A percentile compares a stretch with the other conserved stretches of the same genome.
phyloP scores from a whole-genome alignment of 2,888 invertebrate species.

The Apamea sordens region DNA sequence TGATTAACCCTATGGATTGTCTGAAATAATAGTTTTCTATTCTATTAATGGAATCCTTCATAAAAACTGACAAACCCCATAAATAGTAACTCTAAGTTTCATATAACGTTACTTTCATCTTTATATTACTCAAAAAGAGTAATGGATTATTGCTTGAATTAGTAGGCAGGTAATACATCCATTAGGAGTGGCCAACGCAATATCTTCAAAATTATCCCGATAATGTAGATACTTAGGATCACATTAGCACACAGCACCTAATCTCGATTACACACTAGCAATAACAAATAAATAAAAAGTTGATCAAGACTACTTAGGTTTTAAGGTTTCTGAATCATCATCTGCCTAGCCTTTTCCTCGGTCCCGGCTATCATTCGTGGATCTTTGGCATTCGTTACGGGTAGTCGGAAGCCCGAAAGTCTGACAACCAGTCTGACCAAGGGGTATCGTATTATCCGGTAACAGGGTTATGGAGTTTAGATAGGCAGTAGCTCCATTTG shows the following conservation, averaged over 20 bases:
- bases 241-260: slow-evolving; percentile 4
- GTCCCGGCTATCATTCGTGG: no score
- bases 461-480: no score
- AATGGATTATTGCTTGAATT: slow-evolving; percentile 4
- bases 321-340: no score
- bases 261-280: slow-evolving; percentile 8
- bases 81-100: neutral
- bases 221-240: slow-evolving; percentile 1
- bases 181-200: slow-evolving; percentile 18
- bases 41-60: neutral
- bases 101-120: neutral
- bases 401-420: no score
- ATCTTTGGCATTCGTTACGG: no score
- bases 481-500: no score
- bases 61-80: neutral
- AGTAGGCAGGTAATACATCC: slow-evolving; percentile 18
- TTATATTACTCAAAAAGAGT: slow-evolving; percentile 5
- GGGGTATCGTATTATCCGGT: no score
- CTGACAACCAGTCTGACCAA: no score
- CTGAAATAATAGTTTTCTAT: no score
- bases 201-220: slow-evolving; percentile 20
- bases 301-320: neutral
- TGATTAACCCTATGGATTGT: neutral
- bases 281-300: slow-evolving; percentile 9
- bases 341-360: no score